Evolutionary conservation across 1,140 invertebrate genomes (phyloP).

Genomic region (Phthorimaea operculella): DNA sequence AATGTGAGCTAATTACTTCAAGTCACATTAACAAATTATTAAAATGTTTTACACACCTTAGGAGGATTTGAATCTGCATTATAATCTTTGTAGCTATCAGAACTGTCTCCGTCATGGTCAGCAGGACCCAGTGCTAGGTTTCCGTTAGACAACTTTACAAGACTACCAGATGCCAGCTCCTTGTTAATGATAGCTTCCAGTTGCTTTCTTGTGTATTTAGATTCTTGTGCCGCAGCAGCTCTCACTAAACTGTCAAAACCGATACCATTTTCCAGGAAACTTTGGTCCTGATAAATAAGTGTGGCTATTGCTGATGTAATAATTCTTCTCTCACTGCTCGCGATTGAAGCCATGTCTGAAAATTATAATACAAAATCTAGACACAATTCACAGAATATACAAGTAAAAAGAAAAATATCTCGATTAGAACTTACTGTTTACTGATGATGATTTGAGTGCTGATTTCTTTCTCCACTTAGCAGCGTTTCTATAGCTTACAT

Average conservation of each 20-base stretch:
- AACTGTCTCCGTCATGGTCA: slow-evolving; percentile 61
- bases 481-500: slow-evolving; percentile 84
- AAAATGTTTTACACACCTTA: slow-evolving; percentile 37
- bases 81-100: slow-evolving; percentile 58
- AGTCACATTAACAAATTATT: neutral
- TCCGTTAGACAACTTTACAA: slow-evolving; percentile 74
- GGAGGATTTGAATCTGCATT: slow-evolving; percentile 47
- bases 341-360: slow-evolving; percentile 54
- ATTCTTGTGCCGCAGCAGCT: slow-evolving; percentile 72
- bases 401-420: neutral
- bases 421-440: slow-evolving; percentile 41
- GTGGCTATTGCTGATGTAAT: slow-evolving; percentile 76
- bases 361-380: neutral
- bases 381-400: neutral
- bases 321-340: slow-evolving; percentile 58
- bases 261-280: slow-evolving; percentile 77
- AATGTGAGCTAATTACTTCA: too few relatives aligned
- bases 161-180: slow-evolving; percentile 73
- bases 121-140: slow-evolving; percentile 73
- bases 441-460: slow-evolving; percentile 16
- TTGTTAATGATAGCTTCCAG: slow-evolving; percentile 74
- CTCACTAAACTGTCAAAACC: slow-evolving; percentile 73
- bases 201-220: slow-evolving; percentile 73
- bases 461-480: slow-evolving; percentile 73
- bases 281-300: slow-evolving; percentile 75